Evolutionary conservation across 2,113 vertebrate genomes (phyloP), one percentile per base, ranked within the genome.

Genomic region (Paratilapia polleni): DNA sequence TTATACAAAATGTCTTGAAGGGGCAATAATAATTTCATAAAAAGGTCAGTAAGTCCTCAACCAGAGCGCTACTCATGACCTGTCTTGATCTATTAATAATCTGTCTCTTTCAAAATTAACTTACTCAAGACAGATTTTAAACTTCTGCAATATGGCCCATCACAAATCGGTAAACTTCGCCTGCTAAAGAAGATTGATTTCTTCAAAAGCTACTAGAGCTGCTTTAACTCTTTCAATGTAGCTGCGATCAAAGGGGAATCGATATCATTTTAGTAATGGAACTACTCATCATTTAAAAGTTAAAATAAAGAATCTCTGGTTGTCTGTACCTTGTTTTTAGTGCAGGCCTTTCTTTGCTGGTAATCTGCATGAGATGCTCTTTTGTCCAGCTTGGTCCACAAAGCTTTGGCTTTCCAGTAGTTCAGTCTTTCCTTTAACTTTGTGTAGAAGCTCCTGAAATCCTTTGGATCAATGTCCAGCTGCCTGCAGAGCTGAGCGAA

Each of bases 371-470:
- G 97, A 7, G 94, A 85, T 0, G 96, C 97, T 76, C 97, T 95
- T 88, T 98, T 98, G 94, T 99, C 98, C 86, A 99, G 94, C 82
- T 98, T 99, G 60, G 89, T 92, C 98, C 97, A 99, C 56, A 99
- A 87, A 0, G 96, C 96, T 92, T 99, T 99, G 93, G 98, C 98
- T 28, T 95, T 98, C 98, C 98, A 99, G 94, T 96, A 98, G 93
- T 99, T 99, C 78, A 99, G 97, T 41, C 93, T 93, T 52, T 96
- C 95, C 88, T 98, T 99, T 70, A 99, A 93, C 83, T 95, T 96
- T 0, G 89, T 87, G 77, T 98, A 99, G 54, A 98, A 97, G 62
- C 80, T 88, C 28, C 94, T 79, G 68, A 94, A 97, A 36, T 97
- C 96, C 0, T 60, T 90, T 0, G 95, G 94, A 74, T 96, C 85